Base-by-base conservation (phyloP, 1,140 invertebrate genomes). In the Caerostris extrusa region DNA sequence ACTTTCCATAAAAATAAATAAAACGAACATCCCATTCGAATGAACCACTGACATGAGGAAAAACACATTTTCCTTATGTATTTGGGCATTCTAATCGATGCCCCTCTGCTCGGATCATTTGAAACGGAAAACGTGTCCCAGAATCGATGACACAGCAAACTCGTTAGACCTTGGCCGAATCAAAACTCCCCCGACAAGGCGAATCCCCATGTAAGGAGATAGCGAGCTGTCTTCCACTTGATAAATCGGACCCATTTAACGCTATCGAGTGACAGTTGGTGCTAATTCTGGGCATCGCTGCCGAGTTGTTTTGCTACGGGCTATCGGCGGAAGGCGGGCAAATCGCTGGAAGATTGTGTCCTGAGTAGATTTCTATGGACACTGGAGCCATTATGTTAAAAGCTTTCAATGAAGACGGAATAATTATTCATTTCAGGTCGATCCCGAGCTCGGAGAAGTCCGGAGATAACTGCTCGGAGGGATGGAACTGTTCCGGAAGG, bases 371-470 rank as follows among this genome's bases (percentile, higher is more conserved):
- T 90, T 10, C 56, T 57, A 82, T 81, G 81, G 55, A 77, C 34
- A 55, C n/a, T 82, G 71, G 17, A 67, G n/a, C 90, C 6, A 81
- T 91, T 81, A 91, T 81, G 90, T 77, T 82, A 61, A 81, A 82
- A 58, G 77, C 55, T 91, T 64, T 67, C 71, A 67, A 90, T 90
- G 88, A 81, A 67, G 64, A 67, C 61, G 12, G 61, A 61, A 58
- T 91, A 91, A 91, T 91, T 91, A 91, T 91, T 91, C 90, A 91
- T 57, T 91, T 91, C 90, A 91, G 90, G 90, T 91, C 90, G 90
- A 91, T 91, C 14, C 90, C 90, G 7, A 91, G 71, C 57, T 94
- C 93, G 4, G 93, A 94, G 56, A 94, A 94, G 61, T 90, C 93
- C 19, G 93, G 87, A 56, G 93, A 94, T 90, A 94, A 90, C 77